Percentiles rank a stretch among this genome's conserved stretches.
Conservation (phyloP, 2,113 vertebrate genomes). For the Crotalus tigris region DNA sequence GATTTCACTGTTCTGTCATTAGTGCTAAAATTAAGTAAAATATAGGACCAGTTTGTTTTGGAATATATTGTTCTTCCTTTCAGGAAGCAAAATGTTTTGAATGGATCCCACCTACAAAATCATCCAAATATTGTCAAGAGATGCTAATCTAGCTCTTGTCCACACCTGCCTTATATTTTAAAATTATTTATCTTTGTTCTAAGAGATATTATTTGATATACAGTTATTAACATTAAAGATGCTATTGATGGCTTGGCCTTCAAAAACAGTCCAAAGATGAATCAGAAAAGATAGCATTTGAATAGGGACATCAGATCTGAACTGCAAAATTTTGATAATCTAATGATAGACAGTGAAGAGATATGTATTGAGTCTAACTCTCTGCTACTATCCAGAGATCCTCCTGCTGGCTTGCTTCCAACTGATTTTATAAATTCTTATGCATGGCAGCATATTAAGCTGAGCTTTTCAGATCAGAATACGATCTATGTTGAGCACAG, state of each 20-base stretch:
- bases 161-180: not conserved
- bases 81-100: not conserved
- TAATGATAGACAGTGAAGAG: not conserved
- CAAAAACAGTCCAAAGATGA: not conserved
- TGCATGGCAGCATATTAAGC: not conserved
- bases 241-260: not conserved
- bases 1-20: not conserved
- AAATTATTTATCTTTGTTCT: not conserved
- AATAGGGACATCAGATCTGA: not conserved
- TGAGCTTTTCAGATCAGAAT: not conserved
- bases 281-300: not conserved
- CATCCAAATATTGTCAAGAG: not conserved
- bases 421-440: not conserved
- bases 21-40: not conserved
- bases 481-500: not conserved
- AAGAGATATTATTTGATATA: not conserved
- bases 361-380: not conserved
- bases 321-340: not conserved
- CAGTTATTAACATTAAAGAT: not conserved
- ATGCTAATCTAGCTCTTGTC: not conserved
- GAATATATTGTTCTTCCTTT: not conserved
- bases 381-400: not conserved
- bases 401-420: not conserved
- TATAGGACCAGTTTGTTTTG: not conserved
- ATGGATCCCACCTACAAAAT: not conserved